phyloP scores from a whole-genome alignment of 92 coral and sea anemone genomes.

The Nematostella vectensis region DNA sequence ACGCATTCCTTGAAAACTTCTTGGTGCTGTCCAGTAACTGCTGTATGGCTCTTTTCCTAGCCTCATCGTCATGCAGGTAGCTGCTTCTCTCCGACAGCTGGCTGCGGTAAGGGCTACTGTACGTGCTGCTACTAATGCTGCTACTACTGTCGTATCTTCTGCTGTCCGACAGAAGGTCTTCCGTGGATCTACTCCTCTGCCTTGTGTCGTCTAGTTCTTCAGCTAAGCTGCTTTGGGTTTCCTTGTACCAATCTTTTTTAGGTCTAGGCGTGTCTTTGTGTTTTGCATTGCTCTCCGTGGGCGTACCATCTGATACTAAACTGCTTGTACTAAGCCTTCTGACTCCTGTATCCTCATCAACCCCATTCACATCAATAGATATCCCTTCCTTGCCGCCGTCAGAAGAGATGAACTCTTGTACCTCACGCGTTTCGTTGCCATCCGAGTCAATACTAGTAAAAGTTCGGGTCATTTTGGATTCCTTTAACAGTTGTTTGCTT shows the following conservation, averaged over 20 bases:
- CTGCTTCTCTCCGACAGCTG: background rate
- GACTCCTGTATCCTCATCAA: background rate
- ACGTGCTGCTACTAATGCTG: background rate
- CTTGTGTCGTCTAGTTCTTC: background rate
- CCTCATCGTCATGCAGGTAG: constrained; percentile 3
- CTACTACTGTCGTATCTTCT: background rate
- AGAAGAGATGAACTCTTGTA: background rate
- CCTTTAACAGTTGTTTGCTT: background rate
- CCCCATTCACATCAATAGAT: background rate
- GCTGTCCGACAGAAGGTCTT: too few species aligned
- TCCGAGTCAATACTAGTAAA: background rate
- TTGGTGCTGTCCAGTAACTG: constrained; percentile 17
- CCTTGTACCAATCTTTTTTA: background rate
- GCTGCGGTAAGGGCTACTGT: constrained; percentile 1
- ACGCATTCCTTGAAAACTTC: constrained; percentile 1
- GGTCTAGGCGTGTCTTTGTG: background rate
- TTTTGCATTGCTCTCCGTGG: background rate
- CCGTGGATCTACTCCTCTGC: background rate
- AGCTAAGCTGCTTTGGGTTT: background rate
- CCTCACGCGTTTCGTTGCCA: background rate
- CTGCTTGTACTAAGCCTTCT: too few species aligned
- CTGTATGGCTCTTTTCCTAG: constrained; percentile 15
- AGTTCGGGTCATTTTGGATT: background rate
- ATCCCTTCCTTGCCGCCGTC: background rate
- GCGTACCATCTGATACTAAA: background rate